These are phyloP conservation scores for Contarinia nasturtii DNA, from an alignment of 1,140 invertebrate genomes.

Conservation along the genomic window DNA sequence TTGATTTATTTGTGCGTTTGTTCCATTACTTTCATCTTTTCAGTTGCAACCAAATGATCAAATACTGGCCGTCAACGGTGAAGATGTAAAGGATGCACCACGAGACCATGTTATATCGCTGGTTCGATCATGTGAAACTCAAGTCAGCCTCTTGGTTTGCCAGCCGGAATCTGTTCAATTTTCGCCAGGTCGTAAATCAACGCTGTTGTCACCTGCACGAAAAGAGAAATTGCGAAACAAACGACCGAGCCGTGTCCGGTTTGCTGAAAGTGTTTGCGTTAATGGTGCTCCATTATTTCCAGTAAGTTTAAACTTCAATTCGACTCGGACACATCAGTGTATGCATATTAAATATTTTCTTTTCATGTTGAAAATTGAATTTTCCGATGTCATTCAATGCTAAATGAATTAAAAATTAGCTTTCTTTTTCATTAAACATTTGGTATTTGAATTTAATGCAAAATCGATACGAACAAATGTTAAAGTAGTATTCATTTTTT, in stretches of 20 bases:
- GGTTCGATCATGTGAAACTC: slow-evolving; percentile 58
- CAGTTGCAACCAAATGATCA: slow-evolving; percentile 73
- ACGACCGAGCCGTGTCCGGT: slow-evolving; percentile 68
- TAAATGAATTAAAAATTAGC: too few species aligned
- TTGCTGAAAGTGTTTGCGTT: slow-evolving; percentile 72
- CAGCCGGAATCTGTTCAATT: slow-evolving; percentile 48
- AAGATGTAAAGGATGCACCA: slow-evolving; percentile 67
- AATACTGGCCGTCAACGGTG: slow-evolving; percentile 73
- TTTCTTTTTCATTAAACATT: too few species aligned
- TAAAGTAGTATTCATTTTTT: too few species aligned
- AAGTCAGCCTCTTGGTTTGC: slow-evolving; percentile 58
- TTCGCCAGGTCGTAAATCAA: slow-evolving; percentile 46
- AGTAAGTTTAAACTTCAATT: slow-evolving; percentile 25
- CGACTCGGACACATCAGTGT: too few species aligned
- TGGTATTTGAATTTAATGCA: too few species aligned
- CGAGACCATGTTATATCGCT: slow-evolving; percentile 77
- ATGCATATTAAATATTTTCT: too few species aligned
- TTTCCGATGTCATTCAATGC: too few species aligned
- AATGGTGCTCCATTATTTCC: slow-evolving; percentile 62
- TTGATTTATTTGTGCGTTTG: neutral
- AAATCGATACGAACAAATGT: too few species aligned
- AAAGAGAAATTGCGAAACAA: slow-evolving; percentile 51
- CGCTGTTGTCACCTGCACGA: slow-evolving; percentile 68
- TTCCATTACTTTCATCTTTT: slow-evolving; percentile 7
- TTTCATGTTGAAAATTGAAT: too few species aligned